Evolutionary conservation across 2,888 invertebrate genomes (phyloP), one percentile per base, ranked within the genome.

Genomic region (Tinea pellionella): DNA sequence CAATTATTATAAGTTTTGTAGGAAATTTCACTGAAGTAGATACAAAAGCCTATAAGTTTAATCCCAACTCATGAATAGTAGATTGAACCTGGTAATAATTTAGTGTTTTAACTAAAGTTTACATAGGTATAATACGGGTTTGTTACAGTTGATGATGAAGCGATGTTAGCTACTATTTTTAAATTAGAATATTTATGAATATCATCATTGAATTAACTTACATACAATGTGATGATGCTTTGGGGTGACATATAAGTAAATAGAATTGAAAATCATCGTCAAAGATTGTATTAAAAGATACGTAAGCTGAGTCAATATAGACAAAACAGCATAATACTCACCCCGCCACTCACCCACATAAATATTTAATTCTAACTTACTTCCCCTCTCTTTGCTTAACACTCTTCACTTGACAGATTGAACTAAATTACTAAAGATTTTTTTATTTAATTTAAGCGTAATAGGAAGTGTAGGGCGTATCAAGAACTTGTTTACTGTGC

Each of bases 381-480:
- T 15, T 55, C 78, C 77, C 85, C 84, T 84, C 76, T 86, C 84
- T 87, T 87, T 87, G 78, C 84, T 73, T 67, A 87, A 77, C 85
- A 85, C 86, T 87, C 80, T 85, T 80, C 82, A 80, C 84, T 84
- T 86, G 86, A 87, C 86, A 87, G 84, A 85, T 87, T 83, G 82
- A 72, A 75, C 81, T 80, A 80, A 80, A 81, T 84, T 77, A 83
- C 77, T 77, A 72, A 73, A 78, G 78, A 74, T 78, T 83, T 59
- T 85, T 84, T 82, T 84, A 80, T 84, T 85, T 83, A 82, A 84
- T 84, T 82, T 82, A 71, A 80, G 80, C 78, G 81, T 73, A 80
- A 78, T 75, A 72, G 69, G 70, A 75, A 59, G 75, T 72, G 69
- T 70, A 69, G 71, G 72, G 74, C 75, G 77, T 67, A 65, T 66